Base-by-base conservation (phyloP, 2,888 invertebrate species). In the Mellilla xanthometata region DNA sequence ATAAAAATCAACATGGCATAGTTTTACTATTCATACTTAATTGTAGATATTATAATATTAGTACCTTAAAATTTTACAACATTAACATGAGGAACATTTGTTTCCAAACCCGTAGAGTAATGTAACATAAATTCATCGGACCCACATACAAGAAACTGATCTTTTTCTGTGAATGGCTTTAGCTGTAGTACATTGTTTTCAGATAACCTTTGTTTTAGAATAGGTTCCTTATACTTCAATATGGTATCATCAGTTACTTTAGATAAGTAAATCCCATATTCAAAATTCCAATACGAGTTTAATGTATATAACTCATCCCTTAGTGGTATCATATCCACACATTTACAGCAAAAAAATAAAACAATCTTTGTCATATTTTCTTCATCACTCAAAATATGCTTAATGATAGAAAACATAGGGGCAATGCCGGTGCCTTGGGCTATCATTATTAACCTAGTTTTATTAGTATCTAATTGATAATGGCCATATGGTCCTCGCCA, bases 341-440 rank as follows among this genome's bases (percentile, higher is more conserved):
- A 84, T 54, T 82, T 75, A 67, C 93, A 94, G 60, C 94, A 93
- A 64, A 91, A 94, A 42, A 91, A 73, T 51, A 96, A 84, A 41
- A 85, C 73, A 24, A 96, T 67, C 67, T 90, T 84, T 0, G 93
- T 93, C 59, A 93, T 91, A 63, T 95, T 94, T 15, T 92, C 90
- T 55, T 94, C 94, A 77, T 95, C 91, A 12, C 84, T 67, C 35
- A 95, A 62, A 52, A 95, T 89, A 24, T 83, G 72, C 19, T 91
- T 76, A 36, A 94, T 91, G 7, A 96, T 90, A 9, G 92, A 87
- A 58, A 91, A 87, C 63, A 95, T 90, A 13, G 95, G 94, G 10
- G 94, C 93, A 52, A 96, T 91, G 0, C 95, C 96, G 12, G 95
- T 94, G 0, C 96, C 96, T 68, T 95, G 95, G 31, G 93, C 81